phyloP scores from a whole-genome alignment of 2,113 vertebrate genomes.

The Bothrops jararaca region DNA sequence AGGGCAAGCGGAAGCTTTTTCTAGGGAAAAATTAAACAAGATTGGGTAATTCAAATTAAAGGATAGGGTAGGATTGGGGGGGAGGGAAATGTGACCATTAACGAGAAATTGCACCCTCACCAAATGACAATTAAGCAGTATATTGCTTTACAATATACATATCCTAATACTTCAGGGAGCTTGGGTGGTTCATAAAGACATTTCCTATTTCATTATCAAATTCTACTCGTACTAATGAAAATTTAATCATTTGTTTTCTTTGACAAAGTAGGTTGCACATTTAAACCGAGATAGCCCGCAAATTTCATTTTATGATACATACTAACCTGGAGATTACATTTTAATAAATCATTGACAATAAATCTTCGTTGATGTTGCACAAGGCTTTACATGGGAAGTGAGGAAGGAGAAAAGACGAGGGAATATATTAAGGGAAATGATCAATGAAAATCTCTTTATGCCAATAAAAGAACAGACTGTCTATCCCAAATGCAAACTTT shows the following conservation, averaged over 20 bases:
- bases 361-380: conserved; percentile 75
- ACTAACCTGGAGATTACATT: conserved; percentile 80
- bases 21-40: conserved; percentile 79
- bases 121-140: conserved; percentile 76
- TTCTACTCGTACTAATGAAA: conserved; percentile 77
- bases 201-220: conserved; percentile 75
- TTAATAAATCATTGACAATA: conserved; percentile 83
- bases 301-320: conserved; percentile 75
- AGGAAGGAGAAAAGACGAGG: conserved; percentile 52
- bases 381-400: conserved; percentile 59
- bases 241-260: conserved; percentile 77
- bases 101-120: conserved; percentile 66
- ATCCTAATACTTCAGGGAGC: conserved; percentile 70
- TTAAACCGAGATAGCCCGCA: conserved; percentile 78
- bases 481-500: conserved; percentile 68
- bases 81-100: conserved; percentile 71
- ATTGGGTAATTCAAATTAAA: conserved; percentile 80
- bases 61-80: conserved; percentile 68
- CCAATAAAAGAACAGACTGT: conserved; percentile 72
- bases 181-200: conserved; percentile 67
- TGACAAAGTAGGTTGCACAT: conserved; percentile 75
- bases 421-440: conserved; percentile 72
- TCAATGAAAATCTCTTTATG: conserved; percentile 78
- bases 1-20: conserved; percentile 79
- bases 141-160: conserved; percentile 74